Base-by-base conservation (phyloP, 2,113 vertebrate genomes). In the Mastomys coucha region DNA sequence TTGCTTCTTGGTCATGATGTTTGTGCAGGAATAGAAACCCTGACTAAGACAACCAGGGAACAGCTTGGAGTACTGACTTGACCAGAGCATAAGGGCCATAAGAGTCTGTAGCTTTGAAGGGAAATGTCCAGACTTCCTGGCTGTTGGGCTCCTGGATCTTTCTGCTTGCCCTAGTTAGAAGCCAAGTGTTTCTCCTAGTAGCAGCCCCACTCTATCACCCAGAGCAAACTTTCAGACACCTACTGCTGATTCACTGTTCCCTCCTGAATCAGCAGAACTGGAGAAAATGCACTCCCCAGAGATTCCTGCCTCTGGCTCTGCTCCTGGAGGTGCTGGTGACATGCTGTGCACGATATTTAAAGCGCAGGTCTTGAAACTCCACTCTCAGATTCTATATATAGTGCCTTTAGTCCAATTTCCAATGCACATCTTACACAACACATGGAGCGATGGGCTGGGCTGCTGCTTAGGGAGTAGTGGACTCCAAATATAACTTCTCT, bases 231-330 rank as follows among this genome's bases (percentile, higher is more conserved):
- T 97, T 10, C 63, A 28, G 53, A 6, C 1, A 26, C 78, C 49
- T 86, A 73, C 45, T 39, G 81, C 67, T 53, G 93, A 95, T 22
- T 97, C 96, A 96, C 91, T 24, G 19, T 0, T 70, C 93, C 60
- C 22, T 96, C 95, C 97, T 88, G 86, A 97, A 42, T 97, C 97
- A 97, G 89, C 95, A 78, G 13, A 87, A 93, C 93, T 1, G 5
- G 81, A 88, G 70, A 72, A 67, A 91, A 60, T 0, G 9, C 0
- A 0, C n/a, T 65, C 92, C 42, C 49, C 19, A 19, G 94, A 95
- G 91, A 96, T 31, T 63, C 80, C 42, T 93, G 93, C 84, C 26
- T 8, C 76, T 0, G 5, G 70, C 56, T 87, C 87, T 87, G 56
- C 88, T 93, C 76, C 85, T 22, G 84, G 90, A 94, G 56, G 49